Evolutionary conservation across 1,140 invertebrate species (phyloP).

Genomic region (Drosophila ohnishii): DNA sequence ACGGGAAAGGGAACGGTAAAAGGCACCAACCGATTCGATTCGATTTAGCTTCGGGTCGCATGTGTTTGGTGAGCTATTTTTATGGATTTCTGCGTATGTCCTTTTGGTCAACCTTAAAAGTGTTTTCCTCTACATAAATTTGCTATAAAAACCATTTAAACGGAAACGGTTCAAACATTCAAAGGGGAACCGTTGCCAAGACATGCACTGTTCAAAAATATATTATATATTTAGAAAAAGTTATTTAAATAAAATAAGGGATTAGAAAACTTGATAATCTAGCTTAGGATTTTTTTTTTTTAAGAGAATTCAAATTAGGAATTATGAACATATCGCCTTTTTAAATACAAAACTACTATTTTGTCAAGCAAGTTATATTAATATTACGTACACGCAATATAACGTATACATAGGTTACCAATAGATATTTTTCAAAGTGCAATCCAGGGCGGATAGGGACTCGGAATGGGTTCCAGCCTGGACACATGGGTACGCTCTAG

Average conservation of each 20-base stretch:
- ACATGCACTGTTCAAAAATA: constrained; percentile 31
- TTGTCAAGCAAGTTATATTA: neutral
- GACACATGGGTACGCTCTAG: constrained; percentile 52
- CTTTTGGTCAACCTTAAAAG: constrained; percentile 73
- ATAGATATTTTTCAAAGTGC: constrained; percentile 10
- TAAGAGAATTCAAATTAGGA: no score
- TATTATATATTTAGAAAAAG: neutral
- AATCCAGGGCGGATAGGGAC: neutral
- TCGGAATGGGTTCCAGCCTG: constrained; percentile 11
- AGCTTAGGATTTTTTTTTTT: no score
- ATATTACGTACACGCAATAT: neutral
- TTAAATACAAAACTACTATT: no score
- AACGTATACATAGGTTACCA: neutral
- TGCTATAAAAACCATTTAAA: constrained; percentile 82
- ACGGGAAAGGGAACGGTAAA: neutral
- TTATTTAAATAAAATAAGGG: no score
- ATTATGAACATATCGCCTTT: no score
- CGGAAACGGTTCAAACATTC: constrained; percentile 78
- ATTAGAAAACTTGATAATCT: neutral
- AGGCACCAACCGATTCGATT: constrained; percentile 5
- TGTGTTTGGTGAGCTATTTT: constrained; percentile 72
- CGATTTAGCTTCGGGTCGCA: constrained; percentile 37
- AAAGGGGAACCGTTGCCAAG: constrained; percentile 64
- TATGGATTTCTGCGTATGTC: constrained; percentile 79
- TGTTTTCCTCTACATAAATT: constrained; percentile 82